Evolutionary conservation across 2,113 vertebrate species (phyloP).

Genomic region (Desmodus rotundus): DNA sequence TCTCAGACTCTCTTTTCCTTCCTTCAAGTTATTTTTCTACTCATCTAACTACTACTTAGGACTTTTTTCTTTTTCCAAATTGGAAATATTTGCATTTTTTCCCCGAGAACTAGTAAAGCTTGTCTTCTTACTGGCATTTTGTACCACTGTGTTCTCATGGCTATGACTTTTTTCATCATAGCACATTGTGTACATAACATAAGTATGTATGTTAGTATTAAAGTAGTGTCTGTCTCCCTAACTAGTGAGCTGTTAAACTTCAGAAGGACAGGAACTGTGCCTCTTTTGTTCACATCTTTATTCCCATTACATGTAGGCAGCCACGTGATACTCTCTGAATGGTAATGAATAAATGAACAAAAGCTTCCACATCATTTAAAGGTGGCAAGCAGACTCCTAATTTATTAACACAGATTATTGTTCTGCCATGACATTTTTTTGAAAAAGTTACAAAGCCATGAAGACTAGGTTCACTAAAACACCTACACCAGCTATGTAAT

Average conservation of each 20-base stretch:
- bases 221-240: neutral
- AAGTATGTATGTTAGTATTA: neutral
- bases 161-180: neutral
- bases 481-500: neutral
- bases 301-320: neutral
- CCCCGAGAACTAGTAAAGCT: neutral
- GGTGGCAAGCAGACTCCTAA: neutral
- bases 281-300: neutral
- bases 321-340: neutral
- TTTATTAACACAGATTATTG: neutral
- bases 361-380: neutral
- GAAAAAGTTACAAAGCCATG: neutral
- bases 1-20: neutral
- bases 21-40: neutral
- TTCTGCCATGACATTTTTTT: neutral
- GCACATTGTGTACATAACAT: neutral
- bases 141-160: neutral
- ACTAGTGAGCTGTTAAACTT: neutral
- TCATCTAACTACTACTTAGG: conserved; percentile 26
- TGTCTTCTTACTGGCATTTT: neutral
- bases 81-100: conserved; percentile 13
- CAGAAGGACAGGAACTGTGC: neutral
- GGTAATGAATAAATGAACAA: neutral
- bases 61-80: conserved; percentile 17
- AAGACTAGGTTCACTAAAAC: neutral